A percentile compares a stretch with the other conserved stretches of the same genome.
Conservation (phyloP, 2,113 vertebrate genomes). For the Spea bombifrons region DNA sequence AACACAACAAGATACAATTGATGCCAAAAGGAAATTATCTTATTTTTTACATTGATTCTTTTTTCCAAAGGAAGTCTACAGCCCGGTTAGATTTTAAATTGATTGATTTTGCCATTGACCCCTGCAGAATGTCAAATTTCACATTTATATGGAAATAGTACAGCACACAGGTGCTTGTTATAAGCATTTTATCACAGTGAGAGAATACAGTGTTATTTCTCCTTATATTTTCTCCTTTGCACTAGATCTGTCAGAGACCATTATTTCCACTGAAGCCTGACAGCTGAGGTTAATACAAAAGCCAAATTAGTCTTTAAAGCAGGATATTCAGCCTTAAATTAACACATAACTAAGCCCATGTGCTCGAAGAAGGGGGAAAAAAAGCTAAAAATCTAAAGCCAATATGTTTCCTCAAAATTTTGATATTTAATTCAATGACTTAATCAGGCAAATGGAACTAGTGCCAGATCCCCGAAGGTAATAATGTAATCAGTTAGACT, state of each 20-base stretch:
- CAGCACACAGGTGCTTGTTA: conserved; percentile 39
- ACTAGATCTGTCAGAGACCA: conserved; percentile 36
- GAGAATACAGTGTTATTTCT: conserved; percentile 17
- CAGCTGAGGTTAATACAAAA: conserved; percentile 43
- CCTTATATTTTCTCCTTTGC: conserved; percentile 25
- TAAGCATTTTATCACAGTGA: conserved; percentile 39
- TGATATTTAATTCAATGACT: conserved; percentile 35
- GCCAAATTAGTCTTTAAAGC: conserved; percentile 28
- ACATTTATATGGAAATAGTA: conserved; percentile 56
- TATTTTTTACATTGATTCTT: conserved; percentile 49
- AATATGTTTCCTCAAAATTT: conserved; percentile 8
- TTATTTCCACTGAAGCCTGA: conserved; percentile 48
- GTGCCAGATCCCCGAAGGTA: conserved; percentile 26
- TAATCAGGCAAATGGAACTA: conserved; percentile 45
- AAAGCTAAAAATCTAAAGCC: neutral
- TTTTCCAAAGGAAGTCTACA: conserved; percentile 48
- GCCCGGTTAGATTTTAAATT: conserved; percentile 52
- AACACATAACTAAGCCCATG: neutral
- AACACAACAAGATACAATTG: conserved; percentile 27
- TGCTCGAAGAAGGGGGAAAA: neutral
- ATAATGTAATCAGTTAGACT: conserved; percentile 22
- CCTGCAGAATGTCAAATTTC: conserved; percentile 48
- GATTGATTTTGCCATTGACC: conserved; percentile 44
- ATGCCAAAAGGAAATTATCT: conserved; percentile 30
- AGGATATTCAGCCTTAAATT: conserved; percentile 21